Percentiles rank a stretch among this genome's conserved stretches.
These are phyloP conservation scores for Serinus canaria DNA, from an alignment of 2,113 vertebrate genomes.

Conservation along the genomic window DNA sequence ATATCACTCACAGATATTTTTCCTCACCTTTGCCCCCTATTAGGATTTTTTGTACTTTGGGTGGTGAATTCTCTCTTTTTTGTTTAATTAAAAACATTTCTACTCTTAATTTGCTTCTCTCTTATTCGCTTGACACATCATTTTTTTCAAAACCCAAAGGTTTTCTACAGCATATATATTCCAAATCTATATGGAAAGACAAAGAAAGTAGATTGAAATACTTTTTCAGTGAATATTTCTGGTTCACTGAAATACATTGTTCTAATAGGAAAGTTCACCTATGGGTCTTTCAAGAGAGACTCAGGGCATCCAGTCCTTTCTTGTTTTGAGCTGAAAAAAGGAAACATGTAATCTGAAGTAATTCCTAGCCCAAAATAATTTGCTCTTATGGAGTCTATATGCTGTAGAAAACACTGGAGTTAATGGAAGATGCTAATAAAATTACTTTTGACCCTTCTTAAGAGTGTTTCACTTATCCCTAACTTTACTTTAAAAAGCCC, in stretches of 20 bases:
- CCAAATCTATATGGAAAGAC: too few species aligned
- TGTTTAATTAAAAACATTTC: neutral
- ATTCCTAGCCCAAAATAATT: neutral
- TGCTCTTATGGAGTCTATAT: neutral
- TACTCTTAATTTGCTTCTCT: neutral
- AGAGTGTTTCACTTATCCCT: neutral
- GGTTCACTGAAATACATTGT: neutral
- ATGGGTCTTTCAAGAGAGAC: neutral
- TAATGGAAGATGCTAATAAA: neutral
- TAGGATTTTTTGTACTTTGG: neutral
- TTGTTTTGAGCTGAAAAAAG: neutral
- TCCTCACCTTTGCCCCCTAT: neutral
- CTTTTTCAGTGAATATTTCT: neutral
- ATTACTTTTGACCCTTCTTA: neutral
- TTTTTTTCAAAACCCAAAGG: neutral
- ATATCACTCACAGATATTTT: neutral
- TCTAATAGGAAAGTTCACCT: neutral
- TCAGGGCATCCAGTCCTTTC: neutral
- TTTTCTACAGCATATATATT: neutral
- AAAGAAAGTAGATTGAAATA: neutral
- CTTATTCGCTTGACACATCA: neutral
- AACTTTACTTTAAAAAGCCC: neutral
- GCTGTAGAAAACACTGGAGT: neutral
- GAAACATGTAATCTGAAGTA: neutral
- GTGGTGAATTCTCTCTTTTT: neutral